Percentiles rank a stretch among this genome's conserved stretches.
Conservation (phyloP, 1,140 invertebrate species). For the Acyrthosiphon pisum region DNA sequence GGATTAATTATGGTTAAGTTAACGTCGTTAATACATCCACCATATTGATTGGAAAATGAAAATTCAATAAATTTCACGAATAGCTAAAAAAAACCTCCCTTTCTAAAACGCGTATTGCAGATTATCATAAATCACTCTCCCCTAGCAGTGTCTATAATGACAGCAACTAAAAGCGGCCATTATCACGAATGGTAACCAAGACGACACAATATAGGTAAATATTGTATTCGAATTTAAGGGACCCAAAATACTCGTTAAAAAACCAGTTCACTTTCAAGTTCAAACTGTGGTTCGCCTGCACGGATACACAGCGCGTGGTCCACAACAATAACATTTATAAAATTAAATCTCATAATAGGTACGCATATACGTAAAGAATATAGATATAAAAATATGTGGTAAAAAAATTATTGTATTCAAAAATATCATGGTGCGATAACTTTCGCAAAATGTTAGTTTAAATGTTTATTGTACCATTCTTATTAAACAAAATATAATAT, state of each 20-base stretch:
- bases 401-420: neutral
- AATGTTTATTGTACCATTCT: neutral
- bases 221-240: neutral
- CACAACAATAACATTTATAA: neutral
- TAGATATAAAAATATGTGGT: no score
- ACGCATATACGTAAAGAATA: no score
- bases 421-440: neutral
- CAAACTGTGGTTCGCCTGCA: neutral
- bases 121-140: neutral
- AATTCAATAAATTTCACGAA: neutral
- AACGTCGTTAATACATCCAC: neutral
- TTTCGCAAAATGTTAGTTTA: no score
- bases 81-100: neutral
- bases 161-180: constrained; percentile 5
- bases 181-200: neutral
- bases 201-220: neutral
- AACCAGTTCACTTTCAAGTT: neutral
- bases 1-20: neutral
- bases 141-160: neutral
- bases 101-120: neutral
- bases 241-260: neutral
- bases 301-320: neutral
- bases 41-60: neutral
- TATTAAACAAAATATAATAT: neutral
- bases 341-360: neutral